phyloP scores from a whole-genome alignment of 1,140 invertebrate species.

The Antheraea mylitta region DNA sequence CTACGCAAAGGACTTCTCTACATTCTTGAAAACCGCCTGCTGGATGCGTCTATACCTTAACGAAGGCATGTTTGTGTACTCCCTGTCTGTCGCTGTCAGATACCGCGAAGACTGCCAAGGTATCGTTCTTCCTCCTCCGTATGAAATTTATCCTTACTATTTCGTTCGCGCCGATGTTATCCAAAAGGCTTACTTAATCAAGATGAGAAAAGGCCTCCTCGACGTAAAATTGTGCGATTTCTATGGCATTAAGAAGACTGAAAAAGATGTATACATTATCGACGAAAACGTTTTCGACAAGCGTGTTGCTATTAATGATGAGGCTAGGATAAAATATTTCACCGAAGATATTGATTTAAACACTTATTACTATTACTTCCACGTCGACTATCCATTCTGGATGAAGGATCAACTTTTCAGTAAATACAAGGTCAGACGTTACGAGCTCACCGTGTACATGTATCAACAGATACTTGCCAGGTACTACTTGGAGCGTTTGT shows the following conservation, averaged over 20 bases:
- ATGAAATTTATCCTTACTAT: slow-evolving; percentile 84
- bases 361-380: slow-evolving; percentile 84
- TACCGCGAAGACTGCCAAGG: slow-evolving; percentile 82
- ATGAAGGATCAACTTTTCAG: slow-evolving; percentile 77
- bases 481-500: slow-evolving; percentile 84
- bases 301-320: slow-evolving; percentile 53
- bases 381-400: slow-evolving; percentile 84
- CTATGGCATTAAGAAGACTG: slow-evolving; percentile 65
- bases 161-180: slow-evolving; percentile 82
- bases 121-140: slow-evolving; percentile 82
- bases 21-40: slow-evolving; percentile 80
- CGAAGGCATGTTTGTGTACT: slow-evolving; percentile 83
- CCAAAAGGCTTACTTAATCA: slow-evolving; percentile 79
- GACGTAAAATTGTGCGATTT: slow-evolving; percentile 61
- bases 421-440: slow-evolving; percentile 79
- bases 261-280: slow-evolving; percentile 63
- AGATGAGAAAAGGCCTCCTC: slow-evolving; percentile 73
- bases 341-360: slow-evolving; percentile 85
- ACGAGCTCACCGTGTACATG: slow-evolving; percentile 80
- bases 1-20: slow-evolving; percentile 82
- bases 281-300: slow-evolving; percentile 72
- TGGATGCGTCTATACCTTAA: slow-evolving; percentile 83
- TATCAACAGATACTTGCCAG: slow-evolving; percentile 82
- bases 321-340: slow-evolving; percentile 81
- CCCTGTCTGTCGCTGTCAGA: slow-evolving; percentile 80